Conservation (phyloP, 2,888 invertebrate species). For the Euproctis similis region DNA sequence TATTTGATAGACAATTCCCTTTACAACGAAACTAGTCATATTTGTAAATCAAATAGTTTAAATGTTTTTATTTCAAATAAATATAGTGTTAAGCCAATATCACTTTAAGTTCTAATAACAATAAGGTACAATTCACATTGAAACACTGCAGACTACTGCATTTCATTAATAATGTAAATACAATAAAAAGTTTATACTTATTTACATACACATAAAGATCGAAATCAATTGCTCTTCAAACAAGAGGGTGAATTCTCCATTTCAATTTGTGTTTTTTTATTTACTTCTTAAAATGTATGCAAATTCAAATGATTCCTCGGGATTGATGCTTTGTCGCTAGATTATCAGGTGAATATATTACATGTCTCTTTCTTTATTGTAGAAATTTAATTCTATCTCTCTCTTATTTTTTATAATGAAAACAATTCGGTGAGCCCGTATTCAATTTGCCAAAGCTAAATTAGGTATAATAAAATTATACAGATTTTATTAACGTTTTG, state of each 20-base stretch:
- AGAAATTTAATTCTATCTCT: slow-evolving; percentile 3
- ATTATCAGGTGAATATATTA: slow-evolving; percentile 33
- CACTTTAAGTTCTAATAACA: neutral
- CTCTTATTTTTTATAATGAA: slow-evolving; percentile 25
- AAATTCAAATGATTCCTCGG: slow-evolving; percentile 44
- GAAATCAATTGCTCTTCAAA: slow-evolving; percentile 15
- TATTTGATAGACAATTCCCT: no score
- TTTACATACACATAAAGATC: slow-evolving; percentile 6
- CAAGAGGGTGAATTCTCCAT: slow-evolving; percentile 21
- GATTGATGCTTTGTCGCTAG: slow-evolving; percentile 45
- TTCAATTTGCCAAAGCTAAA: slow-evolving; percentile 47
- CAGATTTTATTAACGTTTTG: slow-evolving; percentile 44
- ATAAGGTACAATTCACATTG: slow-evolving; percentile 11
- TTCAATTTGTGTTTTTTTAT: slow-evolving; percentile 45
- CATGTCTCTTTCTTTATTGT: slow-evolving; percentile 6
- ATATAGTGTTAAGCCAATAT: no score
- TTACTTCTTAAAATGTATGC: slow-evolving; percentile 50
- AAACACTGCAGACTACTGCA: slow-evolving; percentile 1
- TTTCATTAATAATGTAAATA: slow-evolving; percentile 3
- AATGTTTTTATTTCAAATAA: no score
- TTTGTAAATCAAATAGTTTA: slow-evolving; percentile 13
- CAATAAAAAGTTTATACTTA: slow-evolving; percentile 7
- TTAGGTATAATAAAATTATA: slow-evolving; percentile 68
- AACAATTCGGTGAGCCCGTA: slow-evolving; percentile 38
- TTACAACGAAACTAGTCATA: slow-evolving; percentile 3